phyloP scores from a whole-genome alignment of 2,113 vertebrate genomes.

The Astatoreochromis straeleni region DNA sequence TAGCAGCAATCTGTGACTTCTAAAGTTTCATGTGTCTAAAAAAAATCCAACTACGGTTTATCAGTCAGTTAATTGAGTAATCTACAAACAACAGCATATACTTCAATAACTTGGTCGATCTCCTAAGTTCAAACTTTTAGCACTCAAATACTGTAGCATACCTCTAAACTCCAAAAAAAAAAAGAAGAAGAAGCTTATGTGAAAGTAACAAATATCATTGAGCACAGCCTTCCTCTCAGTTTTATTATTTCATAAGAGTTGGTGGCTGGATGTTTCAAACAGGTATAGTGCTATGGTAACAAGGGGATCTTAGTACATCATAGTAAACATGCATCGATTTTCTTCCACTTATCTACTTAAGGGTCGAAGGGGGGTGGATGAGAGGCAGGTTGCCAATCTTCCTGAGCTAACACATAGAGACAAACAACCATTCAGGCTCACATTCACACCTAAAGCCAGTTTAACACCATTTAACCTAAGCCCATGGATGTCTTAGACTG shows the following conservation, averaged over 20 bases:
- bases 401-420: not conserved
- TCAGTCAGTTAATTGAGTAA: not conserved
- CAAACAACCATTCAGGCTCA: not conserved
- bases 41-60: not conserved
- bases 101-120: not conserved
- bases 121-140: not conserved
- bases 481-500: not conserved
- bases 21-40: not conserved
- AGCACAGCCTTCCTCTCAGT: not conserved
- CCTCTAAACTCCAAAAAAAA: not conserved
- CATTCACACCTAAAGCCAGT: not conserved
- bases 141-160: not conserved
- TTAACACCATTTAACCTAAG: not conserved
- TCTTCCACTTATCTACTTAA: not conserved
- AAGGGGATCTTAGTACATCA: not conserved
- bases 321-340: not conserved
- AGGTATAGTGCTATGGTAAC: not conserved
- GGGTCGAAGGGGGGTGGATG: not conserved
- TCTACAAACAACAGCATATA: not conserved
- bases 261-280: not conserved
- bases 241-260: not conserved
- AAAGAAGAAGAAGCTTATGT: not conserved
- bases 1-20: not conserved
- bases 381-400: not conserved
- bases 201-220: not conserved